Conservation (phyloP, 2,888 invertebrate species). For the Dorcus parallelipipedus region DNA sequence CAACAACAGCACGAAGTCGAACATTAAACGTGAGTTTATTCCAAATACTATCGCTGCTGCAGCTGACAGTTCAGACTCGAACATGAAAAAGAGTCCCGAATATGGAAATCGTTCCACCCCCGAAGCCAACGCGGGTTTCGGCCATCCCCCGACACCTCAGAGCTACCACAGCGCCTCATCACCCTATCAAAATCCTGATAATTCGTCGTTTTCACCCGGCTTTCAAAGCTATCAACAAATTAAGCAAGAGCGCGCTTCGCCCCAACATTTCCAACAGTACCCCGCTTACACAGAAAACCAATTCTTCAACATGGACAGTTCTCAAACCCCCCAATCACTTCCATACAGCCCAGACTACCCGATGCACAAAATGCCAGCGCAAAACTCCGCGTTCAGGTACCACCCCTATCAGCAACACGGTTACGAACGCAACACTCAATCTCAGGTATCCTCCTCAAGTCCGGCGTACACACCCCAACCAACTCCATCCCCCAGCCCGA, state of each 20-base stretch:
- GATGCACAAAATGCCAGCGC: slow-evolving; percentile 34
- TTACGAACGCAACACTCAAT: slow-evolving; percentile 32
- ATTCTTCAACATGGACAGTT: slow-evolving; percentile 36
- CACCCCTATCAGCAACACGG: slow-evolving; percentile 44
- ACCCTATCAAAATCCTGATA: slow-evolving; percentile 60
- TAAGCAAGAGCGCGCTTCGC: slow-evolving; percentile 51
- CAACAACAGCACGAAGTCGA: slow-evolving; percentile 59
- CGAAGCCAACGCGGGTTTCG: slow-evolving; percentile 56
- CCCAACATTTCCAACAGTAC: slow-evolving; percentile 30
- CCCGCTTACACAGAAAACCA: slow-evolving; percentile 31
- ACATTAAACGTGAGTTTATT: slow-evolving; percentile 56
- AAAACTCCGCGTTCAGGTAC: slow-evolving; percentile 40
- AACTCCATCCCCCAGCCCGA: slow-evolving; percentile 68
- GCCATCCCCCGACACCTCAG: slow-evolving; percentile 63
- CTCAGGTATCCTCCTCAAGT: slow-evolving; percentile 47
- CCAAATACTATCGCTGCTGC: slow-evolving; percentile 61
- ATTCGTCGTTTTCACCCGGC: slow-evolving; percentile 55
- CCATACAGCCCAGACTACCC: slow-evolving; percentile 41
- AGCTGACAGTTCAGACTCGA: slow-evolving; percentile 72
- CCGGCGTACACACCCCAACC: slow-evolving; percentile 63
- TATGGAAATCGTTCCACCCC: slow-evolving; percentile 54
- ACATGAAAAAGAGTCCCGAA: slow-evolving; percentile 61
- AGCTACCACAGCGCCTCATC: slow-evolving; percentile 66
- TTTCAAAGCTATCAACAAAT: slow-evolving; percentile 41
- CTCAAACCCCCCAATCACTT: slow-evolving; percentile 33